These are phyloP conservation scores for Drosophila melanosoma DNA, from an alignment of 2,888 invertebrate genomes.

Conservation along the genomic window DNA sequence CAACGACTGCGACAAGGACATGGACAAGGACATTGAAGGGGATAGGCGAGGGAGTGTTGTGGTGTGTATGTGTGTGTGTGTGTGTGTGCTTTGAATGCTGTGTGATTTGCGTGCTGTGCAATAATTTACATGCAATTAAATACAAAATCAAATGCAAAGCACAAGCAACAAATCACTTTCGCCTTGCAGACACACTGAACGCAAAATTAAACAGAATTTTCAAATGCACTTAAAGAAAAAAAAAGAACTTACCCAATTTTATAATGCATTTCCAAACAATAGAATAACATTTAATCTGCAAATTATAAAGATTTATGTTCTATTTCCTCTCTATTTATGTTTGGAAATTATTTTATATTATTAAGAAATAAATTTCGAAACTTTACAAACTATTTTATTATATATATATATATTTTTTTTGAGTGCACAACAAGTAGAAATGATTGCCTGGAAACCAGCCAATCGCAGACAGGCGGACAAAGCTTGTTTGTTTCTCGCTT, in stretches of 20 bases:
- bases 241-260: not conserved
- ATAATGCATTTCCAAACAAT: not conserved
- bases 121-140: conserved; percentile 76
- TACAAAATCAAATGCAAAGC: conserved; percentile 52
- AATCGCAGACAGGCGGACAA: not conserved
- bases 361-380: not conserved
- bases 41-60: not conserved
- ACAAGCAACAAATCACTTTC: conserved; percentile 38
- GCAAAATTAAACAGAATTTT: not conserved
- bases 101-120: conserved; percentile 44
- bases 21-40: not conserved
- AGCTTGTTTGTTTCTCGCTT: conserved; percentile 4
- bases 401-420: not conserved
- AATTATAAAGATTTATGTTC: too few species aligned
- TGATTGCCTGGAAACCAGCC: conserved; percentile 8
- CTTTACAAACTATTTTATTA: too few species aligned
- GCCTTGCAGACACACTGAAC: not conserved
- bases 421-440: not conserved
- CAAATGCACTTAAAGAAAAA: not conserved
- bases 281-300: not conserved
- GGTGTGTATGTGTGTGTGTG: conserved; percentile 1
- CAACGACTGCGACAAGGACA: conserved; percentile 47
- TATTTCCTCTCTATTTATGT: too few species aligned
- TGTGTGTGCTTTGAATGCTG: conserved; percentile 22
- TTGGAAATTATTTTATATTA: not conserved